Percentiles rank a stretch among this genome's conserved stretches.
Evolutionary conservation across 2,888 invertebrate genomes (phyloP).

Genomic region (Trachelus stipa): DNA sequence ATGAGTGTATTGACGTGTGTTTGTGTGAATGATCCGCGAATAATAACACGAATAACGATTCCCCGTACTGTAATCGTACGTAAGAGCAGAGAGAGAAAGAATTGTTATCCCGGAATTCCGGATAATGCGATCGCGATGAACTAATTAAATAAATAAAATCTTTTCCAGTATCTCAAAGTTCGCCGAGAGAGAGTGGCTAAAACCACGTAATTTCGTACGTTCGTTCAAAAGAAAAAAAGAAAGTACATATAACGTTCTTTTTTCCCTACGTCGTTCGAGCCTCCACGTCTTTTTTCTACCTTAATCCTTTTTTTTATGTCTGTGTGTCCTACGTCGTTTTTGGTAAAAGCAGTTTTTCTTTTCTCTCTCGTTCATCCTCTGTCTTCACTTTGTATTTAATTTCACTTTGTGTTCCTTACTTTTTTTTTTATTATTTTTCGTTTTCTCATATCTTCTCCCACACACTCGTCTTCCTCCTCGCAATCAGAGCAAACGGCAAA

Average conservation of each 20-base stretch:
- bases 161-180: background rate
- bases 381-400: background rate
- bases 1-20: background rate
- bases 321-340: background rate
- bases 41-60: background rate
- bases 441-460: background rate
- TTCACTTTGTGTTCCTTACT: background rate
- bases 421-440: too few relatives aligned
- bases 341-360: background rate
- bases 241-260: background rate
- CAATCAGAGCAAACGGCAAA: conserved; percentile 60
- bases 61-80: background rate
- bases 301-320: background rate
- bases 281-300: background rate
- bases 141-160: background rate
- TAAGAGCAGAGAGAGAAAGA: background rate
- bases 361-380: background rate
- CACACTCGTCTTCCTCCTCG: conserved; percentile 3
- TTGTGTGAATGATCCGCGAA: background rate
- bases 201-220: background rate
- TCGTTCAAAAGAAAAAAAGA: background rate
- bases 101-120: background rate
- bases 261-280: background rate
- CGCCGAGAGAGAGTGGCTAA: background rate
- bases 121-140: background rate